These are phyloP conservation scores for Eurytoma adleriae DNA, from an alignment of 2,888 invertebrate genomes.

Conservation along the genomic window DNA sequence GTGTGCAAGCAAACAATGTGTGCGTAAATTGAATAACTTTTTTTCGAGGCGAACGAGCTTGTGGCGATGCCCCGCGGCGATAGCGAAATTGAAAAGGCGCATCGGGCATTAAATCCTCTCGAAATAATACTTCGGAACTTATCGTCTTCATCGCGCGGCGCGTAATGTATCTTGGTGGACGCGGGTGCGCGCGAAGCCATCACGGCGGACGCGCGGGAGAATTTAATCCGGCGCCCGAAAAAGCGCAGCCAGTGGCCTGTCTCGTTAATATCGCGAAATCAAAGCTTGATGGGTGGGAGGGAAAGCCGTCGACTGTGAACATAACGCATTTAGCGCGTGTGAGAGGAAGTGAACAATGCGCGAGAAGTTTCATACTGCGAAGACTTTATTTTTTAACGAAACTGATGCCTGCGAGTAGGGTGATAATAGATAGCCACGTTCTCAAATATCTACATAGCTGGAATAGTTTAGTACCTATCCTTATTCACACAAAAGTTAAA, in stretches of 20 bases:
- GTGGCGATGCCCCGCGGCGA: slow-evolving; percentile 10
- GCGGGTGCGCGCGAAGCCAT: not conserved
- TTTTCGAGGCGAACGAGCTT: slow-evolving; percentile 10
- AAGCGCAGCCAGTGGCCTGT: not conserved
- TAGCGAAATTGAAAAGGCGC: slow-evolving; percentile 33
- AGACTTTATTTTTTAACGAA: too few relatives aligned
- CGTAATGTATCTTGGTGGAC: not conserved
- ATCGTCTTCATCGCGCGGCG: slow-evolving; percentile 15
- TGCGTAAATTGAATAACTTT: slow-evolving; percentile 26
- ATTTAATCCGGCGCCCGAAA: slow-evolving; percentile 21
- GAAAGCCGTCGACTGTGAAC: not conserved
- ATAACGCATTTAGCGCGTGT: not conserved
- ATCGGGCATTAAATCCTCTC: slow-evolving; percentile 7
- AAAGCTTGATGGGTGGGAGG: not conserved
- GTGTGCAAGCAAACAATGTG: not conserved
- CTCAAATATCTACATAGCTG: too few relatives aligned
- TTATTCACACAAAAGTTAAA: too few relatives aligned
- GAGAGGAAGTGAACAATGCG: not conserved
- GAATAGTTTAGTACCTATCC: too few relatives aligned
- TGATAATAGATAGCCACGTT: too few relatives aligned
- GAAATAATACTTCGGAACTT: slow-evolving; percentile 32
- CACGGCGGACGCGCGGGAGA: slow-evolving; percentile 1
- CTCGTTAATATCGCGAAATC: slow-evolving; percentile 21
- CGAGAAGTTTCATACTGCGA: too few relatives aligned
- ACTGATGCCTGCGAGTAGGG: too few relatives aligned